Evolutionary conservation across 2,113 vertebrate species (phyloP).

Genomic region (Raja brachyura): DNA sequence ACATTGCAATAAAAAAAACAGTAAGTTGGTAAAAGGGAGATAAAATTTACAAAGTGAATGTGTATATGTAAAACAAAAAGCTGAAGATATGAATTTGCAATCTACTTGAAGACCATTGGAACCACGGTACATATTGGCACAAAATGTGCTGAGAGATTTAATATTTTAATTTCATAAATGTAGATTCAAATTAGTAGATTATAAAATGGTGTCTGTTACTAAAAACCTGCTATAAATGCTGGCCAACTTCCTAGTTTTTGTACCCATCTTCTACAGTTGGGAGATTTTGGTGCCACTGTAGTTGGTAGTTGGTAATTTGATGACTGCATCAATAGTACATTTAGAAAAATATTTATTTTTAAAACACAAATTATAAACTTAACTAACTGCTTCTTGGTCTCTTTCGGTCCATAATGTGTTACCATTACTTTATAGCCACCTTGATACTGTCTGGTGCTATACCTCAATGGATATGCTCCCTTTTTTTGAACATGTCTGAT

Average conservation of each 20-base stretch:
- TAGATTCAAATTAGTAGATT: not conserved
- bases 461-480: not conserved
- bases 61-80: not conserved
- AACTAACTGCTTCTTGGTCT: not conserved
- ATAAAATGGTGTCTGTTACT: not conserved
- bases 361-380: not conserved
- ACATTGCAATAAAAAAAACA: not conserved
- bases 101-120: not conserved
- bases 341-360: not conserved
- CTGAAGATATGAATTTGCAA: not conserved
- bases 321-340: not conserved
- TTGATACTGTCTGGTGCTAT: not conserved
- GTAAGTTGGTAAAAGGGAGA: conserved; percentile 27
- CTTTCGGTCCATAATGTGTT: not conserved
- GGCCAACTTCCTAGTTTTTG: not conserved
- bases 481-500: not conserved
- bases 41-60: not conserved
- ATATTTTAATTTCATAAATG: not conserved
- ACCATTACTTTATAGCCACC: not conserved
- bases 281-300: not conserved
- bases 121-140: not conserved
- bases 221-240: not conserved
- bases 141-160: not conserved
- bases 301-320: not conserved
- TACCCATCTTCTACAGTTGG: not conserved